Evolutionary conservation across 2,797 vertebrate genomes (phyloP).

Genomic region (Eulemur mongoz): DNA sequence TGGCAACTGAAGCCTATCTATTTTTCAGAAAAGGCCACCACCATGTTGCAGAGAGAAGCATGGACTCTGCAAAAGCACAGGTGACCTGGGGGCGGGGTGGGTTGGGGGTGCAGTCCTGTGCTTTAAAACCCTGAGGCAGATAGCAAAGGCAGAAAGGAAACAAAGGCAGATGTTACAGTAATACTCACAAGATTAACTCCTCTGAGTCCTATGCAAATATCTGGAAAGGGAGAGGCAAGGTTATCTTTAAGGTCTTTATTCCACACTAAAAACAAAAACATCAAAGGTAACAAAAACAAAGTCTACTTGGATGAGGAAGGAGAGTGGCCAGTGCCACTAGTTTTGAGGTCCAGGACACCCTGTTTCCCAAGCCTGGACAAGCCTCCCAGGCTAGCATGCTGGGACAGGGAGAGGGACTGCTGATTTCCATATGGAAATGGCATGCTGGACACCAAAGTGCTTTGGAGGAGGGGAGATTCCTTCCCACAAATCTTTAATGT

Average conservation of each 20-base stretch:
- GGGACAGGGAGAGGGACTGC: not conserved
- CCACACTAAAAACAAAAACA: slow-evolving; percentile 20
- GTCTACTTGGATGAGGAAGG: not conserved
- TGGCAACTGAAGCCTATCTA: not conserved
- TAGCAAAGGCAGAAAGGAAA: slow-evolving; percentile 14
- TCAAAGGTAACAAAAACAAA: not conserved
- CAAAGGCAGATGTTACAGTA: not conserved
- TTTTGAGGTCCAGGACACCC: not conserved
- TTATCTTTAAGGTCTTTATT: slow-evolving; percentile 57
- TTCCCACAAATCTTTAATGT: not conserved
- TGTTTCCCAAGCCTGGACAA: not conserved
- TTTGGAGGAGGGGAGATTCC: not conserved
- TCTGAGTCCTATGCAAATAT: slow-evolving; percentile 63
- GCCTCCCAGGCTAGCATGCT: not conserved
- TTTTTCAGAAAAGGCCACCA: not conserved
- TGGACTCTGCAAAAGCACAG: not conserved
- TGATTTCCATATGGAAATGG: slow-evolving; percentile 51
- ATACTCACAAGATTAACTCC: slow-evolving; percentile 61
- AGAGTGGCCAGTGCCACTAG: not conserved
- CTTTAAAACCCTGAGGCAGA: not conserved
- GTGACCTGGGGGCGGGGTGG: not conserved
- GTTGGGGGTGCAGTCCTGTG: not conserved
- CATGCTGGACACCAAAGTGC: not conserved
- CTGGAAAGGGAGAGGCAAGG: slow-evolving; percentile 58
- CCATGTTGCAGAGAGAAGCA: not conserved